Evolutionary conservation across 2,888 invertebrate species (phyloP).

Genomic region (Ctena decussata): DNA sequence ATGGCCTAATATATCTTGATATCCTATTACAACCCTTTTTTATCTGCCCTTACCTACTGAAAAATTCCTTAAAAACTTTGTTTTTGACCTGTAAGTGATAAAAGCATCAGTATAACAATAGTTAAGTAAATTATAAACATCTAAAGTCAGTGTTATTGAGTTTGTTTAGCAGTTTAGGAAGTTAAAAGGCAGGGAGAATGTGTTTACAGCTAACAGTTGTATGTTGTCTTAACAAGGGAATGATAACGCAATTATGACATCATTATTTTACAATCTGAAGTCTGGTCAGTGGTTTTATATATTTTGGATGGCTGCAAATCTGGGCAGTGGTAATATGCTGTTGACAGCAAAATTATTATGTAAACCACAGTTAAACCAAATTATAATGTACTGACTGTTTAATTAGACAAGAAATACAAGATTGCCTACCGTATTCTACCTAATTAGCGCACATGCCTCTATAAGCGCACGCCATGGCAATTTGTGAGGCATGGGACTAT

Average conservation of each 20-base stretch:
- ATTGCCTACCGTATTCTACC: too few species aligned
- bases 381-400: too few species aligned
- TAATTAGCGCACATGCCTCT: too few species aligned
- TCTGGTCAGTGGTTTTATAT: background rate
- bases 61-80: background rate
- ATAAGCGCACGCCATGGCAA: too few species aligned
- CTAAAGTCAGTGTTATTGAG: background rate
- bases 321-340: background rate
- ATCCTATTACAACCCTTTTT: background rate
- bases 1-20: background rate
- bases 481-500: too few species aligned
- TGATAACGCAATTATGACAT: background rate
- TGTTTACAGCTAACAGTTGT: background rate
- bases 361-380: too few species aligned
- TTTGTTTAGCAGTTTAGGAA: background rate
- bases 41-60: background rate
- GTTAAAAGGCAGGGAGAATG: background rate
- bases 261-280: background rate
- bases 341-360: too few species aligned
- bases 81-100: conserved; percentile 1
- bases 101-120: background rate
- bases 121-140: conserved; percentile 9
- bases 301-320: background rate
- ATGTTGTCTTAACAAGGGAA: background rate
- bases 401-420: too few species aligned